Evolutionary conservation across 1,140 invertebrate genomes (phyloP), one percentile per base, ranked within the genome.

Genomic region (Drosophila tropicalis): DNA sequence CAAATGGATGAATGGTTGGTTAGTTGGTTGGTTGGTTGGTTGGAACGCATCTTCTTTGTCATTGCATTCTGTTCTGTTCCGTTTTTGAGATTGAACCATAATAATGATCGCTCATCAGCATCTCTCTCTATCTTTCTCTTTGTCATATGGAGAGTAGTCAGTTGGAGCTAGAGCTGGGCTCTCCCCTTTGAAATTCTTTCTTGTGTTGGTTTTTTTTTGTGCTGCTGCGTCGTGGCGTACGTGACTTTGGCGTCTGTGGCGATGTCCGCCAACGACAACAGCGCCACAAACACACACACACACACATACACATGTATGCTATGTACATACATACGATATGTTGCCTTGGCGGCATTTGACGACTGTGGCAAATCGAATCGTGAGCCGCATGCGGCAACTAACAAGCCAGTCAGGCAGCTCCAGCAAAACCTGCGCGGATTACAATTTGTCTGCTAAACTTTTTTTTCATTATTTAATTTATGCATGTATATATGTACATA

Each of bases 211-310:
- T 44, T 60, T 44, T 60, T 25, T 57, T 54, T 29, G 41, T 19
- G 32, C 19, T 19, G n/a, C 34, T 66, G 22, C 32, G 13, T 64
- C 40, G 40, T 81, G 83, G 87, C 81, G 81, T 90, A 90, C 87
- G 87, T 90, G 87, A 90, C 87, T 90, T 78, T 63, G 70, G 81
- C 67, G 74, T 74, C 74, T 62, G 76, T 65, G 72, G 58, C 73
- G 74, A 84, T 90, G 89, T 84, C 83, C 74, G 87, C 69, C 69
- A 47, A 61, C 70, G 58, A 71, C 65, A 22, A 19, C 15, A 47
- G 19, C 19, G 19, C 19, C n/a, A 51, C 15, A 47, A 19, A 47
- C 44, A 19, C 9, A 47, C 44, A 47, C n/a, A 44, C 41, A 44
- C 2, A 47, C 44, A 47, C 12, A 22, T 5, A 12, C 12, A 12